A percentile compares a stretch with the other conserved stretches of the same genome.
phyloP scores from a whole-genome alignment of 2,888 invertebrate genomes.

The Drosophila bunnanda region DNA sequence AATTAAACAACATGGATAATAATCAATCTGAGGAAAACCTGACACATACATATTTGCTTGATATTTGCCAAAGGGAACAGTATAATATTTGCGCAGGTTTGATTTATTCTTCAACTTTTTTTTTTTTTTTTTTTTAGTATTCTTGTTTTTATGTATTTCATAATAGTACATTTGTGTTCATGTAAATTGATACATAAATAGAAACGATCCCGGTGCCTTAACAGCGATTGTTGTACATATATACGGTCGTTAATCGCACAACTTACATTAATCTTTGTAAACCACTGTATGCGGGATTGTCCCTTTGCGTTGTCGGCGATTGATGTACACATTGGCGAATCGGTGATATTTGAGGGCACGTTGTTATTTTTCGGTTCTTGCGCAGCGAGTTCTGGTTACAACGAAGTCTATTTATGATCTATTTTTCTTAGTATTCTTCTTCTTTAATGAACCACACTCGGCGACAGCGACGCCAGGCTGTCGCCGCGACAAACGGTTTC shows the following conservation, averaged over 20 bases:
- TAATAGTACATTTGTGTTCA: neutral
- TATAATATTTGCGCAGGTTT: neutral
- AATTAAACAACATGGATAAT: too few species aligned
- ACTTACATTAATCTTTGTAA: neutral
- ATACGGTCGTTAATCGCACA: neutral
- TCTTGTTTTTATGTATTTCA: neutral
- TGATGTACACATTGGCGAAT: neutral
- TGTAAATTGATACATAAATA: neutral
- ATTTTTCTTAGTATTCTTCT: too few species aligned
- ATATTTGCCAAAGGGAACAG: neutral
- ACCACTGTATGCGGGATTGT: neutral
- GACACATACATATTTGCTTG: neutral
- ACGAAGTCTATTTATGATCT: too few species aligned
- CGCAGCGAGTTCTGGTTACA: too few species aligned
- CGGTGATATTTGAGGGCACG: too few species aligned
- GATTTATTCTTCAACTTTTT: neutral
- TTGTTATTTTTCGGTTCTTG: too few species aligned
- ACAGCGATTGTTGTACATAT: constrained; percentile 1
- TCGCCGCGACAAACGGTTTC: too few species aligned
- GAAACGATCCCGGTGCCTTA: constrained; percentile 1
- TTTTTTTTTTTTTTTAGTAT: neutral
- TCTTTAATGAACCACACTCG: too few species aligned
- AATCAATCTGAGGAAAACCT: too few species aligned
- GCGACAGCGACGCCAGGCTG: too few species aligned
- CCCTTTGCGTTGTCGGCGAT: neutral